phyloP scores from a whole-genome alignment of 2,888 invertebrate genomes.

The Diabrotica balteata region DNA sequence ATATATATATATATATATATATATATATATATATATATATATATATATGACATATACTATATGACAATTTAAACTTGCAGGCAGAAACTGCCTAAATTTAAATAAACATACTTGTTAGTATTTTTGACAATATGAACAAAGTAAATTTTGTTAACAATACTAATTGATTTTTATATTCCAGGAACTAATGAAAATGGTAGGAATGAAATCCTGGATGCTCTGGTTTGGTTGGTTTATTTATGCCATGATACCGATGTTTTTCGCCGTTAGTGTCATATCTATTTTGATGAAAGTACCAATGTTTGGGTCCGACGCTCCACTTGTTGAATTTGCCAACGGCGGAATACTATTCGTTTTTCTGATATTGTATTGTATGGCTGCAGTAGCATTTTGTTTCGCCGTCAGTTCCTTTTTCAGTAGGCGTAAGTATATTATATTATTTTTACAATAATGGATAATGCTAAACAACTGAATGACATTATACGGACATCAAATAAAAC shows the following conservation, averaged over 20 bases:
- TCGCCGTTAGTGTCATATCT: slow-evolving; percentile 67
- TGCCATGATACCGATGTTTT: slow-evolving; percentile 71
- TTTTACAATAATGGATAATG: too few relatives aligned
- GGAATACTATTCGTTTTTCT: slow-evolving; percentile 73
- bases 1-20: too few relatives aligned
- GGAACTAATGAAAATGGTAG: slow-evolving; percentile 95
- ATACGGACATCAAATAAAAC: too few relatives aligned
- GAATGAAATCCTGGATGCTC: slow-evolving; percentile 81
- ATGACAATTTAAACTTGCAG: too few relatives aligned
- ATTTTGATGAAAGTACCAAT: slow-evolving; percentile 67
- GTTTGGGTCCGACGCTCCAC: slow-evolving; percentile 61
- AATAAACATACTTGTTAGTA: too few relatives aligned
- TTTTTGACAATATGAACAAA: too few relatives aligned
- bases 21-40: too few relatives aligned
- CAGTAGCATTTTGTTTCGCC: slow-evolving; percentile 79
- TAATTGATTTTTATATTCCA: slow-evolving; percentile 53
- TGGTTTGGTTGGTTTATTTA: slow-evolving; percentile 89
- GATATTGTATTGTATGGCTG: slow-evolving; percentile 72
- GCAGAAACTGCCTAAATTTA: too few relatives aligned
- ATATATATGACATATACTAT: too few relatives aligned
- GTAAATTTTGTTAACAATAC: too few relatives aligned
- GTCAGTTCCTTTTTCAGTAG: slow-evolving; percentile 78
- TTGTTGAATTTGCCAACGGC: slow-evolving; percentile 73
- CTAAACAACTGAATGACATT: too few relatives aligned
- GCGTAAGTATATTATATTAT: slow-evolving; percentile 64